These are phyloP conservation scores for Chaetodon auriga DNA, from an alignment of 2,113 vertebrate genomes.

Conservation along the genomic window DNA sequence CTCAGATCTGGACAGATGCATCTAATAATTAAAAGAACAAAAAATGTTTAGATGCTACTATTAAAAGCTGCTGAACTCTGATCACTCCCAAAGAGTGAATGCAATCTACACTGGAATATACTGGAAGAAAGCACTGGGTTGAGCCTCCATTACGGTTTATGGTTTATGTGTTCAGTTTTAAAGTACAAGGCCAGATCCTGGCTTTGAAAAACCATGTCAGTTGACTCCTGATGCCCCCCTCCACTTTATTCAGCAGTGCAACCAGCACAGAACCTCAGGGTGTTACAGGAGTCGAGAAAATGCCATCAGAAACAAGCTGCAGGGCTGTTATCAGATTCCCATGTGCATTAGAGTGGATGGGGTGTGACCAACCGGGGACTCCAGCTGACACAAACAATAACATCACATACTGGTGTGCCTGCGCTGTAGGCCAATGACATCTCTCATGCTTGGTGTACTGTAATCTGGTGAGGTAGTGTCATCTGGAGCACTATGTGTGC, in stretches of 20 bases:
- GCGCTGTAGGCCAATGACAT: neutral
- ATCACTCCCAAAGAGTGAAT: neutral
- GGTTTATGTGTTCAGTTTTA: neutral
- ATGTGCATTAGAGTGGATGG: neutral
- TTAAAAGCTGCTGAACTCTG: neutral
- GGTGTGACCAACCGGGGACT: slow-evolving; percentile 23
- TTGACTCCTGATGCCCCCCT: neutral
- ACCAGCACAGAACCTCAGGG: neutral
- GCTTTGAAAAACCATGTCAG: neutral
- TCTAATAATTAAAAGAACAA: neutral
- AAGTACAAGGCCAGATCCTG: neutral
- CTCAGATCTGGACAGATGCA: neutral
- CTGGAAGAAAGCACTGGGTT: neutral
- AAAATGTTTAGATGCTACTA: neutral
- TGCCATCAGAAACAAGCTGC: neutral
- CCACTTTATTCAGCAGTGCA: neutral
- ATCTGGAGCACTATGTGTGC: neutral
- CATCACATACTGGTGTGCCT: neutral
- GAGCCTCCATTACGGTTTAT: neutral
- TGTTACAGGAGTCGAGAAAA: slow-evolving; percentile 1
- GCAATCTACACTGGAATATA: neutral
- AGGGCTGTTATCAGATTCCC: neutral
- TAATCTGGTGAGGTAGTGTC: neutral
- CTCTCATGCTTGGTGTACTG: neutral
- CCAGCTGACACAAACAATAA: slow-evolving; percentile 31